Evolutionary conservation across 1,140 invertebrate species (phyloP), one percentile per base, ranked within the genome.

Genomic region (Lethocerus indicus): DNA sequence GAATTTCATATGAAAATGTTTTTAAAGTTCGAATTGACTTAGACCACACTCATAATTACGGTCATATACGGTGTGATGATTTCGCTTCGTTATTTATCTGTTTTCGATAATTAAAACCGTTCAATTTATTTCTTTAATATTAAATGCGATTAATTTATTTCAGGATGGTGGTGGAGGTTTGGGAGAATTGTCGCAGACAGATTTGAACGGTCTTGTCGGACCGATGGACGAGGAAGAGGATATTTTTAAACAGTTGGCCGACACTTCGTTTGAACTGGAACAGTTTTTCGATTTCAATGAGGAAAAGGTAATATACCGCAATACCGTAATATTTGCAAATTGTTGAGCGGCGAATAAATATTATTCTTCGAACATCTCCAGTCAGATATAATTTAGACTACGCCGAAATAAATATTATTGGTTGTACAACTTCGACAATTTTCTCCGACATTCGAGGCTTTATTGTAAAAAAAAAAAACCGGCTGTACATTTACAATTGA

Each of bases 201-300:
- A 80, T 64, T 66, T 80, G 39, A 73, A 72, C 46, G 76, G 72
- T 21, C 59, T 63, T 2, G 67, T 68, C 26, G 59, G 72, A 2
- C 69, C 73, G 3, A 63, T 75, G 26, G 58, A 73, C 6, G 68
- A 71, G 14, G 72, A 78, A 14, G 78, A 81, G 49, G 79, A 81
- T 55, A 74, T 83, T 45, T 73, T 83, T 47, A 78, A 80, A 55
- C 77, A 81, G 56, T 64, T 82, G 12, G 75, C 71, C 2, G 77
- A 80, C 51, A 73, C 76, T 2, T 73, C 72, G 3, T 79, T 79
- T 58, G 67, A 70, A 54, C 56, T 71, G 25, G 69, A 71, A 35
- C 67, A 71, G 27, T 62, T 66, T 49, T 69, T 71, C 39, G 69
- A 67, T 46, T 65, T 70, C 52, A 65, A 64, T 32, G 60, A 62